Conservation (phyloP, 2,797 vertebrate species). For the Pampus argenteus region DNA sequence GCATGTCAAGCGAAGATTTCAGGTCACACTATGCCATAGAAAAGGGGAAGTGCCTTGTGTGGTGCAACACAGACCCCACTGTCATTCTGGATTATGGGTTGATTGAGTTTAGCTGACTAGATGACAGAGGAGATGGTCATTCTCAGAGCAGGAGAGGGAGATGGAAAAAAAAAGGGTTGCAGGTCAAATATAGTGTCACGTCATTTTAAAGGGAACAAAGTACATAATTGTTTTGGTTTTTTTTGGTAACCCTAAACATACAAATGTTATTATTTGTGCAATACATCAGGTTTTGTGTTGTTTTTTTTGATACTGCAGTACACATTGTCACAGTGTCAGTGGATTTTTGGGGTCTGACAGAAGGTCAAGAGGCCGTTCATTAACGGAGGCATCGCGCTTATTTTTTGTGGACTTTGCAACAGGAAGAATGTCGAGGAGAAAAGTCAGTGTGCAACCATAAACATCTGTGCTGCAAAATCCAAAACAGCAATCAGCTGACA, state of each 20-base stretch:
- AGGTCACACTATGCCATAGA: conserved; percentile 67
- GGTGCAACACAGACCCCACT: conserved; percentile 71
- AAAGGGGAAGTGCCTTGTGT: conserved; percentile 59
- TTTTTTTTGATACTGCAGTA: not conserved
- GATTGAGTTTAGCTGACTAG: conserved; percentile 68
- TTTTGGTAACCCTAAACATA: not conserved
- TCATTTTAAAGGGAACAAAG: conserved; percentile 13
- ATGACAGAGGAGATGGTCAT: conserved; percentile 76
- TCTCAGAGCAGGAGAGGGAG: conserved; percentile 55
- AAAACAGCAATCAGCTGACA: conserved; percentile 30
- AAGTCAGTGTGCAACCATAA: not conserved
- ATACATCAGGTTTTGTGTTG: not conserved
- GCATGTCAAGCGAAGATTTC: conserved; percentile 76
- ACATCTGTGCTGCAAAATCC: conserved; percentile 10
- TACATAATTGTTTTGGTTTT: not conserved
- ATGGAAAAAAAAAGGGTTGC: conserved; percentile 2
- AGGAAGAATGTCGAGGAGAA: not conserved
- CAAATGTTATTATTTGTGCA: not conserved
- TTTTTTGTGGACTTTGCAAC: conserved; percentile 4
- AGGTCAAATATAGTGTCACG: conserved; percentile 37
- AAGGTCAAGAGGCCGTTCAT: not conserved
- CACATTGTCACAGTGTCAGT: conserved; percentile 8
- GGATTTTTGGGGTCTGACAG: not conserved
- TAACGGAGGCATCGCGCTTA: not conserved
- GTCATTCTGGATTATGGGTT: conserved; percentile 73